Base-by-base conservation (phyloP, 2,113 vertebrate species). In the Dendropsophus ebraccatus region DNA sequence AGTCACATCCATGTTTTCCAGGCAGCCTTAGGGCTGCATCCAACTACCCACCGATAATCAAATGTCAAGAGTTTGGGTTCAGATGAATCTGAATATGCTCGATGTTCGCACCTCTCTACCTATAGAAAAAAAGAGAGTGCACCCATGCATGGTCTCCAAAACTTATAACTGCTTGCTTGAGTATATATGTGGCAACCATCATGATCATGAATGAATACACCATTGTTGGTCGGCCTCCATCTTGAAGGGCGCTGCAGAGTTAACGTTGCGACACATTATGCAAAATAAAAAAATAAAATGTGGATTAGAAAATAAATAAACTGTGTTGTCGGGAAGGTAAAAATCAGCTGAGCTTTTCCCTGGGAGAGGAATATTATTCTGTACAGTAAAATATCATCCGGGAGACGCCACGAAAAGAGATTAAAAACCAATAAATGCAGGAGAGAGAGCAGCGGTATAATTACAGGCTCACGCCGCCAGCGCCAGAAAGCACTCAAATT, bases 341-440 rank as follows among this genome's bases (percentile, higher is more conserved):
- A 41, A 86, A 86, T 30, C 76, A 86, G 76, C 77, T 73, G 76
- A 81, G 84, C 62, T 79, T 86, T 80, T 86, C 62, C 84, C 75
- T 70, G 35, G 76, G 84, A 73, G 77, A 52, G 77, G 84, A 86
- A 86, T 86, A 86, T 81, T 86, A 86, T 81, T 86, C 65, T 60
- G 84, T 86, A 86, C 77, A 86, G 93, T 92, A 94, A 93, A 84
- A 93, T 91, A 92, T 89, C 82, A 70, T 90, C 73, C 83, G 90
- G 80, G 58, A 92, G 91, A 90, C 74, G n/a, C 92, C 89, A 93
- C 92, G 90, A 90, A 87, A 87, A 90, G 91, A 95, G 94, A 95
- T 95, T 95, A 95, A 95, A 95, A 94, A 94, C 93, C 94, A 94
- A 95, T 95, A 94, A 95, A 94, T 93, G 92, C 92, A 91, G 93